These are phyloP conservation scores for Tortricodes alternella DNA, from an alignment of 2,888 invertebrate genomes.

Conservation along the genomic window DNA sequence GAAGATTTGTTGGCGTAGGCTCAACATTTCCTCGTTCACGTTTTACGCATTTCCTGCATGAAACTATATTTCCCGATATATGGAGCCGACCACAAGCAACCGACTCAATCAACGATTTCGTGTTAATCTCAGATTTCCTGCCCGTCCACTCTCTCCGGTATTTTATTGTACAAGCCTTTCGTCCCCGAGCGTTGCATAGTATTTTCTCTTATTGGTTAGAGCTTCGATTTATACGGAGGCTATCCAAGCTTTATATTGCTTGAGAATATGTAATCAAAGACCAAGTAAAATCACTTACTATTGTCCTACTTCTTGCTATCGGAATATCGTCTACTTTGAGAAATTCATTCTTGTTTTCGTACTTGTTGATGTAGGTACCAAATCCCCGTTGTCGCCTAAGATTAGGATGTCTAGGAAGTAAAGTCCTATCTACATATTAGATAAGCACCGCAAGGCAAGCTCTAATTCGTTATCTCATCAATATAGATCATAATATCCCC, in stretches of 20 bases:
- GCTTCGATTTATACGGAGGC: constrained; percentile 10
- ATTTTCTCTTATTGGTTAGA: constrained; percentile 25
- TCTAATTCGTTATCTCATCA: constrained; percentile 13
- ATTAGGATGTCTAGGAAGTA: not conserved
- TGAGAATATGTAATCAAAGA: constrained; percentile 4
- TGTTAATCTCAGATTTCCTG: constrained; percentile 31
- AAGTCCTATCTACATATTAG: too few relatives aligned
- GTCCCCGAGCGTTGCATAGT: constrained; percentile 21
- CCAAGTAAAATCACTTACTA: not conserved
- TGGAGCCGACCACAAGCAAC: constrained; percentile 1
- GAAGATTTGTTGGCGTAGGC: too few relatives aligned
- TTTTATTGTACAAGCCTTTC: constrained; percentile 23
- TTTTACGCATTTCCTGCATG: not conserved
- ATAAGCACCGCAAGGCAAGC: too few relatives aligned
- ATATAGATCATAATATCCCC: constrained; percentile 18
- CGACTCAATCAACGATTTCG: constrained; percentile 27
- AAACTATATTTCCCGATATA: not conserved
- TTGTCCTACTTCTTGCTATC: not conserved
- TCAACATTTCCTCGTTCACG: not conserved
- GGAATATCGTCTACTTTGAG: not conserved
- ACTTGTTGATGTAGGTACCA: not conserved
- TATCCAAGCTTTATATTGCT: constrained; percentile 13
- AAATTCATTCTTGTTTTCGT: not conserved
- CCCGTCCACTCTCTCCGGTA: constrained; percentile 27
- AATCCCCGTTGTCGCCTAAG: too few relatives aligned